Conservation (phyloP, 2,797 vertebrate species). For the Chiroxiphia lanceolata region DNA sequence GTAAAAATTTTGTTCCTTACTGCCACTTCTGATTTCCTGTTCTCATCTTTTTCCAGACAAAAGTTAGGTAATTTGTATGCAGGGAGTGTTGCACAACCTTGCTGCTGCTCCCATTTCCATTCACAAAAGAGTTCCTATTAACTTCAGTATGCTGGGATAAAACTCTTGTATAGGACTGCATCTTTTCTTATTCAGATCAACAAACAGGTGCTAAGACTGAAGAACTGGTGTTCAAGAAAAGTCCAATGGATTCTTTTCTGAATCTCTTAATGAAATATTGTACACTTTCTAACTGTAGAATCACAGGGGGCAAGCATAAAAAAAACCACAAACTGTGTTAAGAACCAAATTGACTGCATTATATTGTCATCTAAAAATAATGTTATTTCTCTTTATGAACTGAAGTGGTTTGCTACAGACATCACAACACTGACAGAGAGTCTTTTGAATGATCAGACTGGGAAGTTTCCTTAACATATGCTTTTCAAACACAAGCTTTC, state of each 20-base stretch:
- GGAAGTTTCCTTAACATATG: neutral
- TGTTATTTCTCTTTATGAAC: neutral
- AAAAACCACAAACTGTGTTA: accelerated
- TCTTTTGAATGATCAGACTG: neutral
- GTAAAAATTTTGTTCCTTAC: neutral
- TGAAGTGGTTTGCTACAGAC: neutral
- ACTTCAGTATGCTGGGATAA: neutral
- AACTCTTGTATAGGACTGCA: neutral
- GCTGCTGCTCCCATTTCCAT: neutral
- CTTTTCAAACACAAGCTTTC: neutral
- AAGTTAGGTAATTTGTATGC: neutral
- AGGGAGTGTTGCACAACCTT: neutral
- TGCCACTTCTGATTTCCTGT: neutral
- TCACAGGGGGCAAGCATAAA: accelerated
- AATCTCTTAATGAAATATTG: neutral
- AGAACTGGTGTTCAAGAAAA: neutral
- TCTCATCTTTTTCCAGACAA: neutral
- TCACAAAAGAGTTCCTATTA: neutral
- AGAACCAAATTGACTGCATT: neutral
- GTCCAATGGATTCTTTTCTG: neutral
- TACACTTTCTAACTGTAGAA: neutral
- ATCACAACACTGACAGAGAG: neutral
- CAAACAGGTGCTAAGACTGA: neutral
- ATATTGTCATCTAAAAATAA: neutral
- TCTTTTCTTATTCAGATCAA: neutral